Conservation (phyloP, 2,888 invertebrate species). For the Crocallis elinguaria region DNA sequence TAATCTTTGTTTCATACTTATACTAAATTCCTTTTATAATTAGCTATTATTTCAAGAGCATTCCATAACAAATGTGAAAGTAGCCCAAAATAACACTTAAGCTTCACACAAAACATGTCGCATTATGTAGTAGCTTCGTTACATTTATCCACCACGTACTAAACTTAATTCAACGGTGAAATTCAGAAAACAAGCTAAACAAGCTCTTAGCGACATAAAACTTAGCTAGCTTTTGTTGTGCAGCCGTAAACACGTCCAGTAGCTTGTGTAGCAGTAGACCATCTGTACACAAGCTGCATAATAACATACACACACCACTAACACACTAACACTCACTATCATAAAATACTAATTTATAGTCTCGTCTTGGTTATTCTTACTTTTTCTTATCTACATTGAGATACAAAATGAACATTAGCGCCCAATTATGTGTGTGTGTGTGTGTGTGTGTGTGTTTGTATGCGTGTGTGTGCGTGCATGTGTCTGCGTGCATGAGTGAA, state of each 20-base stretch:
- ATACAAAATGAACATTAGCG: no score
- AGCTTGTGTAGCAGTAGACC: slow-evolving; percentile 6
- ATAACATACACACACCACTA: background rate
- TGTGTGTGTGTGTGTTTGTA: no score
- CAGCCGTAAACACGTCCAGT: slow-evolving; percentile 45
- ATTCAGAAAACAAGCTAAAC: slow-evolving; percentile 33
- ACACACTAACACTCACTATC: background rate
- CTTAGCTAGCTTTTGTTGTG: slow-evolving; percentile 33
- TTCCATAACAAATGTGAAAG: background rate
- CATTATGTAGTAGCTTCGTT: slow-evolving; percentile 23
- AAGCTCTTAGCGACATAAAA: slow-evolving; percentile 33
- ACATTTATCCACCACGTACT: slow-evolving; percentile 30
- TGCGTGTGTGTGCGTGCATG: no score
- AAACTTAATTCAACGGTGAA: slow-evolving; percentile 33
- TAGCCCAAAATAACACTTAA: slow-evolving; percentile 9
- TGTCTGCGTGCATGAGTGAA: no score
- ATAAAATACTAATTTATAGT: background rate
- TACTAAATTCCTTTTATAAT: no score
- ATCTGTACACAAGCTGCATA: background rate
- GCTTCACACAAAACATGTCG: slow-evolving; percentile 27
- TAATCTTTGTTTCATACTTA: no score
- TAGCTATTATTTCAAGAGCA: no score
- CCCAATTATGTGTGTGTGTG: no score
- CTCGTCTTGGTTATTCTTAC: no score
- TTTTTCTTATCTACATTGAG: no score